Evolutionary conservation across 2,113 vertebrate genomes (phyloP), one percentile per base, ranked within the genome.

Genomic region (Coreoperca whiteheadi): DNA sequence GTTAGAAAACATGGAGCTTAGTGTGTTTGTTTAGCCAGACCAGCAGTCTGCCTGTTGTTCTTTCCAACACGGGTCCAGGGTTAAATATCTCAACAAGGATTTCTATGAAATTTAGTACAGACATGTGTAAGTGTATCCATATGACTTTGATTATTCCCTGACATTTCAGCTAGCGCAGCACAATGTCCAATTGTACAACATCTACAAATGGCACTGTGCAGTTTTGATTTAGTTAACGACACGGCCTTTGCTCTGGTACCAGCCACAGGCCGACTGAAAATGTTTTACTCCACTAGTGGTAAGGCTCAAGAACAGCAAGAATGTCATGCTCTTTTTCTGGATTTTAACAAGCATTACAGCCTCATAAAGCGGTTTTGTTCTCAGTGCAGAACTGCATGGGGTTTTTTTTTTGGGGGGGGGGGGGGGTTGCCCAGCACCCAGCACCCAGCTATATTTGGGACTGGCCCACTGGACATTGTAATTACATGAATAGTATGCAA

Each of bases 391-490:
- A 56, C 43, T 74, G 51, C 18, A 25, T 66, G 28, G n/a, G n/a
- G n/a, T n/a, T 61, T 68, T 74, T 65, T 37, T 2, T 46, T 46
- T 34, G 32, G 32, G 32, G 32, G n/a, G n/a, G n/a, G n/a, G n/a
- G n/a, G n/a, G n/a, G n/a, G n/a, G n/a, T n/a, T n/a, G n/a, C n/a
- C n/a, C n/a, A n/a, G n/a, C n/a, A n/a, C n/a, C n/a, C 60, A 68
- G 2, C n/a, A 46, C 37, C 4, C 21, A 0, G 39, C 16, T 73
- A 43, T 82, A 72, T 57, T 77, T 57, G 23, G 60, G 46, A 0
- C 50, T 30, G 51, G 20, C 67, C 30, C 28, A 20, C 11, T 73
- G 63, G 30, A 68, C 63, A 8, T 60, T 65, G 39, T 80, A 74
- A 79, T 83, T 69, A 23, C n/a, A 57, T 25, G 50, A 77, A 23